Base-by-base conservation (phyloP, 2,888 invertebrate species). In the Caenorhabditis japonica region DNA sequence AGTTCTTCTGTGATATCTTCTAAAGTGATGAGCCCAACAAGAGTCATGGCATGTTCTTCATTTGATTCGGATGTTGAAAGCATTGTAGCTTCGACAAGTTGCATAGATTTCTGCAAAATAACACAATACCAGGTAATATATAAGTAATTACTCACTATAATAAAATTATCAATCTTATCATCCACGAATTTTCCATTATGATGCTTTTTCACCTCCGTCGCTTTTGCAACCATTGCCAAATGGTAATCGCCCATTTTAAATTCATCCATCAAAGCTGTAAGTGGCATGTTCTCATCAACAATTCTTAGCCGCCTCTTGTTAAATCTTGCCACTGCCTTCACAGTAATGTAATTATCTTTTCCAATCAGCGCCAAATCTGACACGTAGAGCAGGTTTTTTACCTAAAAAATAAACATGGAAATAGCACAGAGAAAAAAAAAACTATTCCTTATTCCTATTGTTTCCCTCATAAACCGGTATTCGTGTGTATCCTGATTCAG, bases 341-440 rank as follows among this genome's bases (percentile, higher is more conserved):
- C 70, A 15, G 60, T 62, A 23, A 74, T 95, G 89, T 94, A 94
- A 90, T 99, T 97, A 89, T 97, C 97, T 0, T 97, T 96, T 90
- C 99, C 99, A 81, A 99, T 93, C 88, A 99, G 94, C 0, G 97
- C 97, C 86, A 99, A 91, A 90, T 99, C 99, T 89, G 97, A 99
- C 85, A 96, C 96, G 90, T 96, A 97, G 23, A 99, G 91, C 41
- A 86, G 77, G 15, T 85, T 83, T 3, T 86, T 84, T 21, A 86
- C 83, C 58, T 77, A 12, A 30, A 69, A 53, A 19, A 19, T 8
- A 1, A 81, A 75, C 21, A 13, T 12, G 33, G 10, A 0, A 4
- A n/a, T 23, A 5, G 30, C 10, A 25, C 19, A 13, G 4, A 21
- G 13, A 3, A 10, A 10, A n/a, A n/a, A n/a, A n/a, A n/a, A 30